phyloP scores from a whole-genome alignment of 2,888 invertebrate species.

The Aelia acuminata region DNA sequence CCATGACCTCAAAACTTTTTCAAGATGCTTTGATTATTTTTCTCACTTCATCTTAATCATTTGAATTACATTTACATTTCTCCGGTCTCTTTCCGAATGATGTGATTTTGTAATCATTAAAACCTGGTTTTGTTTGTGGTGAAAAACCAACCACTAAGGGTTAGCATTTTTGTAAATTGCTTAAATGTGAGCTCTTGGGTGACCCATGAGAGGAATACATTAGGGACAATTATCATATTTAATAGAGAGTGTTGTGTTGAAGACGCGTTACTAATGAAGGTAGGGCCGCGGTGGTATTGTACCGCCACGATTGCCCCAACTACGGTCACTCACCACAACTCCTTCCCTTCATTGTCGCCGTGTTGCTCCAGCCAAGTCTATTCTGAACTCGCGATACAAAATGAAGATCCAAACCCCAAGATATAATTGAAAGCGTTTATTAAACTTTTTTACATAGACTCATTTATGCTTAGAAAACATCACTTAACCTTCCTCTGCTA shows the following conservation, averaged over 20 bases:
- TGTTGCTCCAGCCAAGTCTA: too few species aligned
- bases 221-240: slow-evolving; percentile 26
- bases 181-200: background rate
- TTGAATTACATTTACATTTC: too few species aligned
- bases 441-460: too few species aligned
- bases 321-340: slow-evolving; percentile 2
- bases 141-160: background rate
- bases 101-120: too few species aligned
- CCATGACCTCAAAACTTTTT: background rate
- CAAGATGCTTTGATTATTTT: background rate
- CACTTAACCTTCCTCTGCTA: too few species aligned
- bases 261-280: slow-evolving; percentile 33
- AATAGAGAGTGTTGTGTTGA: background rate
- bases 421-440: too few species aligned
- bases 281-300: background rate
- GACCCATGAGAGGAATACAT: background rate
- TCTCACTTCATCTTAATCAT: background rate
- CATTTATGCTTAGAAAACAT: too few species aligned
- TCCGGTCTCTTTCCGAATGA: too few species aligned
- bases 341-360: background rate
- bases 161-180: background rate
- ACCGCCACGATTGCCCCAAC: background rate
- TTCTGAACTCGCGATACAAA: too few species aligned
- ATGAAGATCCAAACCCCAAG: too few species aligned
- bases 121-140: too few species aligned